Evolutionary conservation across 2,888 invertebrate species (phyloP), one percentile per base, ranked within the genome.

Genomic region (Acronicta alni): DNA sequence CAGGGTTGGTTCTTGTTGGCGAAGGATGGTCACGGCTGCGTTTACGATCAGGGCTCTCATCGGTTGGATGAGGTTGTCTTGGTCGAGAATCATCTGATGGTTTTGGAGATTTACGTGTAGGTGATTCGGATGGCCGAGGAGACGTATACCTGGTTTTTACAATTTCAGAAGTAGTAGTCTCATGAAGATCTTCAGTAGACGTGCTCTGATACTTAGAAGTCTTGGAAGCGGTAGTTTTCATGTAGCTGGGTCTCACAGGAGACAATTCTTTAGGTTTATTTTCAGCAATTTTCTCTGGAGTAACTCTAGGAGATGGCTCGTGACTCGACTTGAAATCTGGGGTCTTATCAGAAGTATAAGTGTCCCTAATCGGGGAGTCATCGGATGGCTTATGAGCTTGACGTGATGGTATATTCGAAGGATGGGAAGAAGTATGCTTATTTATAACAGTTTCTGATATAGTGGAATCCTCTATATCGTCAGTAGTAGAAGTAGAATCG

Each of bases 191-290:
- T 35, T 67, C 71, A 37, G 54, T 51, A 14, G 70, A 69, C 10
- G 35, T 52, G 10, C 42, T 41, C 20, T 69, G 72, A 42, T 57
- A 61, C 38, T 75, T 60, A 7, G 66, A 48, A 0, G 57, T 59
- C 45, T 67, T 54, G 14, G 79, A 72, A 38, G 49, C 48, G 18
- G 76, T 72, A 14, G 58, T 59, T 44, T 65, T 63, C 47, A 57
- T 57, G 20, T 56, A 51, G 15, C 51, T 47, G 16, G 66, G 62
- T 54, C 35, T 64, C 17, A 55, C 45, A 0, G 59, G 49, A 7
- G 69, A 62, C 42, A 45, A 49, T 12, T 64, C 43, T 30, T 57
- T 74, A n/a, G 67, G 38, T 8, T 51, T 49, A 6, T 39, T 6
- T n/a, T 16, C 23, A 17, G 49, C 9, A 1, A 52, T 59, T 56